Evolutionary conservation across 1,140 invertebrate genomes (phyloP), one percentile per base, ranked within the genome.

Genomic region (Microplitis mediator): DNA sequence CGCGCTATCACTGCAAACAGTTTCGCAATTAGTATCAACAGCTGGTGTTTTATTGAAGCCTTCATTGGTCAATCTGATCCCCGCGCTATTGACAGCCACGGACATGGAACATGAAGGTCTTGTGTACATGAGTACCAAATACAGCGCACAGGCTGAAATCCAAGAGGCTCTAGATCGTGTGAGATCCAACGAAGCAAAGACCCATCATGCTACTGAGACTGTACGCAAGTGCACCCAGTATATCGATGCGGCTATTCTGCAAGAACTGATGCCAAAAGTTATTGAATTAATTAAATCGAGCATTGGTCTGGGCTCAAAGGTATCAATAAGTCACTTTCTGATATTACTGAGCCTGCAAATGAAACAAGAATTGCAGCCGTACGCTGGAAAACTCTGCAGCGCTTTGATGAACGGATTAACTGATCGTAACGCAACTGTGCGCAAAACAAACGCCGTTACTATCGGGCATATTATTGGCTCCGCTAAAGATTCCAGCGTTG

Each of bases 141-240:
- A 93, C 45, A 90, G 91, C 4, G 91, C 90, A 1, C 90, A 92
- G 69, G 86, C 88, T 35, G 88, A 91, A 63, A 87, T 89, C 1
- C 90, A 93, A 77, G 93, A 96, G 76, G 87, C 90, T 54, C 88
- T 97, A 0, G 95, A 97, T 82, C 91, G 89, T 76, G 89, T 92
- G 36, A 87, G 95, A 63, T 93, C 95, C 35, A 91, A 90, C 71
- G 91, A 91, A 14, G 94, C 94, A 0, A 94, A 93, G 79, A 91
- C 90, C 34, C 94, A 96, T 80, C 93, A 95, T 69, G 95, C 95
- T 76, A 95, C 94, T 75, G 94, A 97, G 80, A 95, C 95, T 2
- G 91, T 97, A 31, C 92, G 94, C 50, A 93, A 93, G 91, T 96
- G 95, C 81, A 90, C 97, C 72, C 94, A 94, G 73, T 95, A 92